Evolutionary conservation across 2,797 vertebrate genomes (phyloP).

Genomic region (Coendou prehensilis): DNA sequence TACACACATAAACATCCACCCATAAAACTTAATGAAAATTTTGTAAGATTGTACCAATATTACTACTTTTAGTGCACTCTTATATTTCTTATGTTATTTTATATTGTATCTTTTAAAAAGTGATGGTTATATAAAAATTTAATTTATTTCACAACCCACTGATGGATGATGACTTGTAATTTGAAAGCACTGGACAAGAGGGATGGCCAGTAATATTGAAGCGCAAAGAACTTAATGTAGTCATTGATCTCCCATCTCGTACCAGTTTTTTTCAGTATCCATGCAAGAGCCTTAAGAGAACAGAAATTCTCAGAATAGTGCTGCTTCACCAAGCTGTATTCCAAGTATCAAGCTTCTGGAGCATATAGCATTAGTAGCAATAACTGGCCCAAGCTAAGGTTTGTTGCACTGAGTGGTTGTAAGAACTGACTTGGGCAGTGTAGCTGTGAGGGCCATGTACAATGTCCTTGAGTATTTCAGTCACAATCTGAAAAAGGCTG

Average conservation of each 20-base stretch:
- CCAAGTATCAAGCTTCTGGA: not conserved
- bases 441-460: not conserved
- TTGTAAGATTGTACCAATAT: slow-evolving; percentile 14
- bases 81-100: not conserved
- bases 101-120: not conserved
- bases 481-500: not conserved
- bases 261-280: not conserved
- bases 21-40: not conserved
- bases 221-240: not conserved
- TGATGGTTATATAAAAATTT: not conserved
- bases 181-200: not conserved
- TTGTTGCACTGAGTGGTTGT: not conserved
- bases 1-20: not conserved
- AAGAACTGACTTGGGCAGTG: not conserved
- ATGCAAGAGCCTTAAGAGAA: slow-evolving; percentile 22
- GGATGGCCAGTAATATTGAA: not conserved
- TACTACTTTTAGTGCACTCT: not conserved
- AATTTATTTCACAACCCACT: not conserved
- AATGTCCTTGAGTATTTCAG: not conserved
- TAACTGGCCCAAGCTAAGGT: not conserved
- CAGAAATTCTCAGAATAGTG: slow-evolving; percentile 39
- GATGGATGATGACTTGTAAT: not conserved
- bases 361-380: not conserved
- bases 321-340: not conserved
- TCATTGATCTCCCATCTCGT: not conserved